Evolutionary conservation across 2,797 vertebrate species (phyloP).

Genomic region (Tolypeutes matacus): DNA sequence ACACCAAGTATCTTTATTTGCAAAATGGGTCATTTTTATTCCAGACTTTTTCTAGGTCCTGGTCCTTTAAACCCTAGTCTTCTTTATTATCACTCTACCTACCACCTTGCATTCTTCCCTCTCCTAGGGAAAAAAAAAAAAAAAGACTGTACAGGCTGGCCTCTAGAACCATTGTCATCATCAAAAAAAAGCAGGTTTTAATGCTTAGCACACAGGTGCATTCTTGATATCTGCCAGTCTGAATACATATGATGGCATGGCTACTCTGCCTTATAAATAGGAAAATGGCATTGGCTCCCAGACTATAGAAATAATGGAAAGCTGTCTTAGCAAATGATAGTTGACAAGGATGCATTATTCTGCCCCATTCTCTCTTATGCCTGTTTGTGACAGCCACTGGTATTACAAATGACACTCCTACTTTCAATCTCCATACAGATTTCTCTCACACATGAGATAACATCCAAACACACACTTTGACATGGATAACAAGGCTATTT

Average conservation of each 20-base stretch:
- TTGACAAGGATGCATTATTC: not conserved
- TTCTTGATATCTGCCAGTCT: not conserved
- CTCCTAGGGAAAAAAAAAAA: not conserved
- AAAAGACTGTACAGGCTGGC: not conserved
- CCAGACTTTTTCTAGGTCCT: not conserved
- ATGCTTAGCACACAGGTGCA: not conserved
- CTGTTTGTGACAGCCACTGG: not conserved
- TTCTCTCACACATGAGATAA: not conserved
- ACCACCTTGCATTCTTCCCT: not conserved
- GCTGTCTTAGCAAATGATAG: not conserved
- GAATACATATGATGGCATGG: not conserved
- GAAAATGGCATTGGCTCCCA: not conserved
- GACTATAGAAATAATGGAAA: not conserved
- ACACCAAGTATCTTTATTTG: not conserved
- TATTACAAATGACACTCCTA: not conserved
- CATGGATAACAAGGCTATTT: not conserved
- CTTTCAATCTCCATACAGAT: not conserved
- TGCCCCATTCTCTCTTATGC: not conserved
- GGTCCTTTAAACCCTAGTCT: not conserved
- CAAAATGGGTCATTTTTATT: not conserved
- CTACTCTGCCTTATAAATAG: not conserved
- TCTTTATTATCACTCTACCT: not conserved
- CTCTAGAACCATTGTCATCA: not conserved
- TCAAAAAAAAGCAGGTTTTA: not conserved
- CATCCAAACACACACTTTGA: not conserved